Evolutionary conservation across 2,888 invertebrate species (phyloP).

Genomic region (Calliopum simillimum): DNA sequence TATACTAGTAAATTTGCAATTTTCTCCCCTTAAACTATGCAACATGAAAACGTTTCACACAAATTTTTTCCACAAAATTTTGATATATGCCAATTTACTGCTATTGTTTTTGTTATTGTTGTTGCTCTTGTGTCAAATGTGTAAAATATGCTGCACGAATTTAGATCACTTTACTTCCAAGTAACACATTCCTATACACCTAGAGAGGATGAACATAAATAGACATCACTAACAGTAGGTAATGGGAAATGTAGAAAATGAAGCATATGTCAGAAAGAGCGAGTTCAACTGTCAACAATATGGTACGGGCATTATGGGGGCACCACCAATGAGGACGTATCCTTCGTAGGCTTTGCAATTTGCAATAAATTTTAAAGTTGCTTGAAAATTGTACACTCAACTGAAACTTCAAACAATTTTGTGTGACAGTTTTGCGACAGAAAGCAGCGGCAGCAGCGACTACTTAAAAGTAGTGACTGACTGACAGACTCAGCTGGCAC

Average conservation of each 20-base stretch:
- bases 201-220: not conserved
- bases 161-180: constrained; percentile 8
- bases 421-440: no score
- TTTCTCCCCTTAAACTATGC: no score
- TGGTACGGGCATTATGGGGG: no score
- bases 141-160: constrained; percentile 15
- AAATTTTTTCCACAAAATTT: not conserved
- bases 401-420: no score
- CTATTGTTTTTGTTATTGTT: no score
- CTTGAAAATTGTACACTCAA: not conserved
- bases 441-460: no score
- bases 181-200: not conserved
- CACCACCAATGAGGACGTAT: not conserved
- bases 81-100: not conserved
- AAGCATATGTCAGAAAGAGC: constrained; percentile 1
- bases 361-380: constrained; percentile 13
- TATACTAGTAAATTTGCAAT: no score
- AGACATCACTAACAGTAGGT: not conserved
- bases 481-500: no score
- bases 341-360: constrained; percentile 10
- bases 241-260: not conserved
- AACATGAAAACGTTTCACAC: no score
- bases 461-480: no score
- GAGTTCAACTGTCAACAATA: constrained; percentile 1
- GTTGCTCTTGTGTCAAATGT: not conserved